Conservation (phyloP, 2,888 invertebrate species). For the Hirtodrosophila cameraria region DNA sequence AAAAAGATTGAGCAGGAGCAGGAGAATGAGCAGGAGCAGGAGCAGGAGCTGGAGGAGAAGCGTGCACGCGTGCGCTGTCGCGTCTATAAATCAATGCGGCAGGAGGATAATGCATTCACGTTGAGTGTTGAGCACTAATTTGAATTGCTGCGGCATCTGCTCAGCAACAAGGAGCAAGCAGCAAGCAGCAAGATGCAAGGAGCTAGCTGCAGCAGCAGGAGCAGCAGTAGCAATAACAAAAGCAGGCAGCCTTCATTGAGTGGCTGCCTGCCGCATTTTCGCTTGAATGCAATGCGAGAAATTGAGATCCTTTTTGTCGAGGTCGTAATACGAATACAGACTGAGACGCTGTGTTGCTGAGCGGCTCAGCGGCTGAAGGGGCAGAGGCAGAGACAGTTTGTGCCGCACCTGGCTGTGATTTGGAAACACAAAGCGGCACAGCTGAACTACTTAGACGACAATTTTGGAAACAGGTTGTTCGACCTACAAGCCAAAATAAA, state of each 20-base stretch:
- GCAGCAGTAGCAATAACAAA: slow-evolving; percentile 17
- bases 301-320: slow-evolving; percentile 35
- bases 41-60: too few relatives aligned
- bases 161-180: slow-evolving; percentile 22
- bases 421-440: slow-evolving; percentile 22
- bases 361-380: too few relatives aligned
- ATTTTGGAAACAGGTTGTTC: slow-evolving; percentile 48
- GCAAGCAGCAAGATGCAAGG: slow-evolving; percentile 4
- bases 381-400: slow-evolving; percentile 4
- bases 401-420: slow-evolving; percentile 68
- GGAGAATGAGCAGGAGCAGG: too few relatives aligned
- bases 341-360: too few relatives aligned
- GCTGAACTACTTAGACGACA: slow-evolving; percentile 42
- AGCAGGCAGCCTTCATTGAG: slow-evolving; percentile 8
- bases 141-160: slow-evolving; percentile 63
- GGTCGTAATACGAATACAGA: slow-evolving; percentile 32
- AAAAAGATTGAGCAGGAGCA: too few relatives aligned
- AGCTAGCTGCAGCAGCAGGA: not conserved
- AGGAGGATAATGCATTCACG: slow-evolving; percentile 68
- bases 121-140: slow-evolving; percentile 68
- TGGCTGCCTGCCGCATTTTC: slow-evolving; percentile 47
- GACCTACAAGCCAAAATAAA: slow-evolving; percentile 30
- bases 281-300: slow-evolving; percentile 65
- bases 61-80: slow-evolving; percentile 46
- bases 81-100: slow-evolving; percentile 67